A percentile compares a stretch with the other conserved stretches of the same genome.
Evolutionary conservation across 2,113 vertebrate genomes (phyloP).

Genomic region (Apaloderma vittatum): DNA sequence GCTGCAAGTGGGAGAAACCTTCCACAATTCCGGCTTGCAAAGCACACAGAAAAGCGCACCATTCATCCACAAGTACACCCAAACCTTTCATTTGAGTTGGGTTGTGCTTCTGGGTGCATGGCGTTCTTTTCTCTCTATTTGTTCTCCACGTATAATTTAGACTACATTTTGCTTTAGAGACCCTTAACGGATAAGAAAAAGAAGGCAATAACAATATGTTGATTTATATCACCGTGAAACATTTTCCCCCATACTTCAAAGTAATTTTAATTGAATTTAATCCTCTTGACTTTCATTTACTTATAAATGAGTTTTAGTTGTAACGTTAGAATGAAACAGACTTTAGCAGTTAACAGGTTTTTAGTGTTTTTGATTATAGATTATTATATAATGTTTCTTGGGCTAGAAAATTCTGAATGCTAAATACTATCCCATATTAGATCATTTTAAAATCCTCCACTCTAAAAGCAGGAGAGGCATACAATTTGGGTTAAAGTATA

Average conservation of each 20-base stretch:
- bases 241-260: constrained; percentile 77
- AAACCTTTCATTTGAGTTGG: constrained; percentile 46
- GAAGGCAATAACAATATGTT: constrained; percentile 73
- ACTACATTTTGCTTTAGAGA: constrained; percentile 69
- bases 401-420: constrained; percentile 59
- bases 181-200: constrained; percentile 71
- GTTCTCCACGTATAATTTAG: constrained; percentile 62
- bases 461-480: constrained; percentile 36
- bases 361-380: constrained; percentile 78
- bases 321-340: constrained; percentile 72
- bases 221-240: constrained; percentile 78
- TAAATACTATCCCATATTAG: constrained; percentile 50
- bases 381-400: constrained; percentile 74
- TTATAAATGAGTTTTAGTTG: constrained; percentile 81
- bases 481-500: constrained; percentile 39
- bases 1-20: constrained; percentile 48
- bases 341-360: constrained; percentile 77
- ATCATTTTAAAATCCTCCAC: constrained; percentile 21
- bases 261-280: constrained; percentile 85
- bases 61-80: constrained; percentile 52
- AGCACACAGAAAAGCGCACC: constrained; percentile 45
- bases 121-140: constrained; percentile 49
- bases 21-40: constrained; percentile 2
- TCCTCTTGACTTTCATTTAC: constrained; percentile 83
- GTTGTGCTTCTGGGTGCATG: constrained; percentile 56